Evolutionary conservation across 1,140 invertebrate species (phyloP), one percentile per base, ranked within the genome.

Genomic region (Palaemon carinicauda): DNA sequence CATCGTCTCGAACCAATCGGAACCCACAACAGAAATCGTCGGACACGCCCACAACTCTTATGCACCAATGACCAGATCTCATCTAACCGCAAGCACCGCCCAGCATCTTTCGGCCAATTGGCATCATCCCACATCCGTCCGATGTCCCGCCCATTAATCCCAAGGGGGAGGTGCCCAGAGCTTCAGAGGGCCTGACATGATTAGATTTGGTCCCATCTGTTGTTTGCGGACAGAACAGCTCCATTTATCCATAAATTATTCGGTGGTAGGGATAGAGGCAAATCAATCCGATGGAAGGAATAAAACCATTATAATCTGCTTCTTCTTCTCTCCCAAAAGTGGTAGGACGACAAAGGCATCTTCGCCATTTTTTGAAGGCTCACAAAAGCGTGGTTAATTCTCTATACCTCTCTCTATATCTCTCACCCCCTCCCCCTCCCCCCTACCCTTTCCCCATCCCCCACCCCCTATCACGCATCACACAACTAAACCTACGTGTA

Each of bases 171-270:
- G 71, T 71, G 19, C 33, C n/a, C 31, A 31, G 51, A 74, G 77
- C 41, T 41, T 7, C 41, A 41, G 74, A 78, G 73, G 51, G 80
- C 56, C 74, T 29, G 75, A 41, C 71, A 78, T 82, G 87, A 88
- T 88, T 82, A 82, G 87, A 88, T 82, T 87, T 87, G 33, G 87
- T 56, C 87, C 87, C 87, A 88, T 88, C 87, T 88, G 87, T 82
- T 88, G 87, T 88, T 88, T 88, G 80, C 80, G 82, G 85, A 89
- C 80, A 89, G 84, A 82, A 77, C 78, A 77, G 24, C 86, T 84
- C 80, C 88, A 89, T 89, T 89, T 89, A 87, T 83, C 85, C 88
- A 89, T 89, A 86, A 89, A 89, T 87, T 89, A 89, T 89, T 89
- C 82, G 88, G 81, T 89, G 85, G 88, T 80, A 41, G 41, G 88